Base-by-base conservation (phyloP, 2,797 vertebrate genomes). In the Anableps anableps region DNA sequence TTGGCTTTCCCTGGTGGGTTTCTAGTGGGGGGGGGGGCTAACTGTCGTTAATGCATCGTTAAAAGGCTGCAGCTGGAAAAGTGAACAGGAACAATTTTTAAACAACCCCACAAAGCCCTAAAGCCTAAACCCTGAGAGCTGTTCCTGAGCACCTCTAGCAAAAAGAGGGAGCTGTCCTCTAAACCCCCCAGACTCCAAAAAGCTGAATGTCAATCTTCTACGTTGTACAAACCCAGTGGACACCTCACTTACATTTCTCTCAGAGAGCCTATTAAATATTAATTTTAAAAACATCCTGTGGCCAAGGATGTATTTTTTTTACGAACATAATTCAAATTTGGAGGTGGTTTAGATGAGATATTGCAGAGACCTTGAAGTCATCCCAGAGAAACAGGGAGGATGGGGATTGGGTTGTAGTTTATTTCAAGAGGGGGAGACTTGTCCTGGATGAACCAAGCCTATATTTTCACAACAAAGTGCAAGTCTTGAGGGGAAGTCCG, bases 41-140 rank as follows among this genome's bases (percentile, higher is more conserved):
- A 86, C 92, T 77, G 76, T 93, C 83, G 75, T 94, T 93, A 94
- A 94, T 94, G 93, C 92, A 87, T 89, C 87, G 83, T 94, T 95
- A 92, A 94, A 93, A 93, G 84, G 88, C 85, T 90, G 23, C 94
- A 95, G 93, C 93, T 94, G 94, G 93, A 94, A 94, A 95, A 95
- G 92, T 93, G 92, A 95, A 88, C 92, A 94, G 88, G 88, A 92
- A 92, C 91, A 87, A 45, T 45, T 90, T 93, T 92, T 95, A 94
- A 93, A 94, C 93, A 92, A 84, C 88, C 93, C 91, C 92, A 90
- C 92, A 91, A 94, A 94, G 89, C 91, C 94, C 87, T 81, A 82
- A 93, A 95, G 92, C 89, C 90, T 58, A 81, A 88, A 85, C 85
- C 86, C 85, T 47, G 68, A 78, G 88, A 91, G 80, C 92, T 88